Conservation (phyloP, 53 echinoderm and acorn worm species). For the Mesocentrotus franciscanus region DNA sequence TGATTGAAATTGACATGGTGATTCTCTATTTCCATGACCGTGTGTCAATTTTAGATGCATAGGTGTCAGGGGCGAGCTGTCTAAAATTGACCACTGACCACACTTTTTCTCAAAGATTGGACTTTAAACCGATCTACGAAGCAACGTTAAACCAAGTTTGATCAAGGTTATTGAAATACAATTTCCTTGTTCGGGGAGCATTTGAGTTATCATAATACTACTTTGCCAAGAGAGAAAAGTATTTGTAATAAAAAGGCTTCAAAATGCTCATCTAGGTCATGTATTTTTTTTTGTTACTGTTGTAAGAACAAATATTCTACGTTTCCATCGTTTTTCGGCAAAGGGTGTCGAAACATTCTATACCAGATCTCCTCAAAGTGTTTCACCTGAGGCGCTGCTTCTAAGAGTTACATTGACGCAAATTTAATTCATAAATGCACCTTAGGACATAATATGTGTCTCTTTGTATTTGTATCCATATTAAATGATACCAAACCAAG, state of each 20-base stretch:
- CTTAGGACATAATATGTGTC: slow-evolving; percentile 16
- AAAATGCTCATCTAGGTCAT: no score
- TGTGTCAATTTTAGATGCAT: background rate
- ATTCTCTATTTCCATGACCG: background rate
- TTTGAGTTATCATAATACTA: no score
- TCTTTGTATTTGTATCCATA: background rate
- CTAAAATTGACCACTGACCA: background rate
- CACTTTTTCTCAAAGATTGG: no score
- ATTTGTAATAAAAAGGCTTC: no score
- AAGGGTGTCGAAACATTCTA: background rate
- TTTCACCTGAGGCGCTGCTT: background rate
- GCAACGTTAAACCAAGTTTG: no score
- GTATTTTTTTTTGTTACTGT: no score
- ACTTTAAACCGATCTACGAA: no score
- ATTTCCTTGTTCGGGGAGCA: no score
- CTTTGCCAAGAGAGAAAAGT: no score
- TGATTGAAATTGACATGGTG: background rate
- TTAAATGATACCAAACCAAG: background rate
- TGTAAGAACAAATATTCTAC: background rate
- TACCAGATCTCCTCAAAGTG: background rate
- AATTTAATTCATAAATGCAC: background rate
- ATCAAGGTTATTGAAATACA: no score
- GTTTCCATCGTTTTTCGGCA: background rate
- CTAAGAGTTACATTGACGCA: background rate
- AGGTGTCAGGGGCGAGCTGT: background rate